These are phyloP conservation scores for Brachionichthys hirsutus DNA, from an alignment of 2,113 vertebrate species.

Conservation along the genomic window DNA sequence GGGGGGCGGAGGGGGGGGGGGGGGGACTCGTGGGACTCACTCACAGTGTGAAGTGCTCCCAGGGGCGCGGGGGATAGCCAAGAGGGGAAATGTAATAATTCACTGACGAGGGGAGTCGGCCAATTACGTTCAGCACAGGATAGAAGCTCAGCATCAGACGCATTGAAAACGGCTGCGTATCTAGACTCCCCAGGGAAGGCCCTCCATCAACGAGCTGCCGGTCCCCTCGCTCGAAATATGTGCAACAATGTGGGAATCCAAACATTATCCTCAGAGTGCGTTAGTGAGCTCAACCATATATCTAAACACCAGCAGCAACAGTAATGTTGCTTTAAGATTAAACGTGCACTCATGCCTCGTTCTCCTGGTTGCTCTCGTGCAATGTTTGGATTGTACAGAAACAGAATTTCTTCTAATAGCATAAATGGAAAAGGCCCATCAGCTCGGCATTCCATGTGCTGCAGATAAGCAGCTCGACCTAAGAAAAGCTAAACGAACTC, in stretches of 20 bases:
- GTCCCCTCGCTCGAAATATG: slow-evolving; percentile 51
- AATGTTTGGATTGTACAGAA: slow-evolving; percentile 54
- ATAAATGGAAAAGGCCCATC: slow-evolving; percentile 34
- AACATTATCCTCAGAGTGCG: slow-evolving; percentile 54
- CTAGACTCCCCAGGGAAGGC: slow-evolving; percentile 49
- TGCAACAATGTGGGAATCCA: slow-evolving; percentile 54
- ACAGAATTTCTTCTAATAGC: slow-evolving; percentile 52
- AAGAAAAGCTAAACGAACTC: slow-evolving; percentile 48
- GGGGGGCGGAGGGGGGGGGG: no score
- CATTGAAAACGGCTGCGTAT: slow-evolving; percentile 50
- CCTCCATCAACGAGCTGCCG: slow-evolving; percentile 39
- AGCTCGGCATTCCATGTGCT: slow-evolving; percentile 28
- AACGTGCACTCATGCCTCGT: slow-evolving; percentile 33
- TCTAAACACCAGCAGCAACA: slow-evolving; percentile 28
- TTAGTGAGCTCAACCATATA: slow-evolving; percentile 31
- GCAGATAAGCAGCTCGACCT: slow-evolving; percentile 53
- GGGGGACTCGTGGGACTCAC: slow-evolving; percentile 42
- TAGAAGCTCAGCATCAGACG: slow-evolving; percentile 56
- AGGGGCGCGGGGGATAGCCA: slow-evolving; percentile 45
- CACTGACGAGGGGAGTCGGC: slow-evolving; percentile 56
- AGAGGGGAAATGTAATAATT: slow-evolving; percentile 66
- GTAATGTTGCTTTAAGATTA: slow-evolving; percentile 55
- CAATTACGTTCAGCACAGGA: slow-evolving; percentile 63
- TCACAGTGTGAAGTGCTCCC: slow-evolving; percentile 60
- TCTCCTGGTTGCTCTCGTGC: slow-evolving; percentile 37